phyloP scores from a whole-genome alignment of 1,140 invertebrate species.

The Drosophila gunungcola region DNA sequence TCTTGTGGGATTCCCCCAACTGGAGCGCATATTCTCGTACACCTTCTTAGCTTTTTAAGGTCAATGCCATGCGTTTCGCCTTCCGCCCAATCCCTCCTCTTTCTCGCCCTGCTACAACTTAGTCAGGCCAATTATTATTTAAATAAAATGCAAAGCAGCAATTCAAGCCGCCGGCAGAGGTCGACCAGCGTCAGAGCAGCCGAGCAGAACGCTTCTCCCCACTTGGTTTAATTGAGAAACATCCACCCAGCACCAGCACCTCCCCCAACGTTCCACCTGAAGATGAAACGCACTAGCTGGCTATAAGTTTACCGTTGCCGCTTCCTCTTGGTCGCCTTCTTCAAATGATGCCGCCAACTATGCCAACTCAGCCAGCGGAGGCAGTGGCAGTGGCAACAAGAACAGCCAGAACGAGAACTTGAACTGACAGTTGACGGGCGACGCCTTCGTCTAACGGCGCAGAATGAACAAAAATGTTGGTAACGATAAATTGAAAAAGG shows the following conservation, averaged over 20 bases:
- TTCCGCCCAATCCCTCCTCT: background rate
- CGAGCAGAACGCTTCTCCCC: slow-evolving; percentile 60
- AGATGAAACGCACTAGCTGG: slow-evolving; percentile 63
- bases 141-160: slow-evolving; percentile 73
- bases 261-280: slow-evolving; percentile 8
- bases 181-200: slow-evolving; percentile 39
- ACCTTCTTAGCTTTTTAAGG: slow-evolving; percentile 26
- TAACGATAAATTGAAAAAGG: background rate
- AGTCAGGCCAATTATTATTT: slow-evolving; percentile 74
- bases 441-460: slow-evolving; percentile 68
- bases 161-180: slow-evolving; percentile 54
- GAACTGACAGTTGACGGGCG: slow-evolving; percentile 61
- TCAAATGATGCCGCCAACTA: slow-evolving; percentile 59
- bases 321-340: slow-evolving; percentile 26
- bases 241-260: background rate
- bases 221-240: slow-evolving; percentile 64
- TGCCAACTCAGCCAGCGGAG: slow-evolving; percentile 20
- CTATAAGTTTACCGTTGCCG: slow-evolving; percentile 68
- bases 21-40: slow-evolving; percentile 22
- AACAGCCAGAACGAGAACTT: slow-evolving; percentile 43
- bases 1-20: slow-evolving; percentile 25
- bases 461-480: slow-evolving; percentile 1
- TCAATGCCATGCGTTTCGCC: slow-evolving; percentile 13
- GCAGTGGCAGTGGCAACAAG: slow-evolving; percentile 18
- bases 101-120: slow-evolving; percentile 30